Evolutionary conservation across 2,113 vertebrate genomes (phyloP), one percentile per base, ranked within the genome.

Genomic region (Penelope pileata): DNA sequence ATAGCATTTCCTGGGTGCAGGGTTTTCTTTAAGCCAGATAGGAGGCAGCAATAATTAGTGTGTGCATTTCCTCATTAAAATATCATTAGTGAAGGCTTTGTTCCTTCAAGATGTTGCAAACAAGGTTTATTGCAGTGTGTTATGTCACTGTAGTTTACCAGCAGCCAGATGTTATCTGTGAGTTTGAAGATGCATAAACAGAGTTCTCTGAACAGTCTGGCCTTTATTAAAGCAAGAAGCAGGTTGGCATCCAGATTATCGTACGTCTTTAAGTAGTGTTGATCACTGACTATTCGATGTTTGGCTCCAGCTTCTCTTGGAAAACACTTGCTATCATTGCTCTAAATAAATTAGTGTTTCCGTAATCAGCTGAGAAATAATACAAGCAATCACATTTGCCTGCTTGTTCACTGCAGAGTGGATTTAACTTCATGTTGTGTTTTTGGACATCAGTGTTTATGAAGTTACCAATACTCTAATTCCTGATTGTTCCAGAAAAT

Each of bases 51-150:
- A 58, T 96, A 96, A 98, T 98, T 98, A 97, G 90, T 9, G 54
- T 91, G 43, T 97, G 78, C 51, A 86, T 97, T 97, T 97, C 91
- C 96, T 98, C 96, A 96, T 98, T 97, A 98, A 98, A 98, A 93
- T 96, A 92, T 86, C 97, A 95, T 97, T 98, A 98, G 86, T 51
- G 75, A 96, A 95, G 79, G 62, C 90, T 97, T 97, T 96, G 92
- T 95, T 97, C 91, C 96, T 97, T 96, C 94, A 94, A 95, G 91
- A 91, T 92, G 69, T 74, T 95, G 83, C 86, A 86, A 91, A 84
- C 93, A 72, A 82, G 53, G 94, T 93, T 97, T 95, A 87, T 88
- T 94, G 93, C 87, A 58, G 59, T 95, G 54, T 72, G 70, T 92
- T 94, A 13, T 91, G 48, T 95, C 94, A 68, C 73, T 97, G 90